Conservation (phyloP, 2,113 vertebrate species). For the Xyliphius kryptos region DNA sequence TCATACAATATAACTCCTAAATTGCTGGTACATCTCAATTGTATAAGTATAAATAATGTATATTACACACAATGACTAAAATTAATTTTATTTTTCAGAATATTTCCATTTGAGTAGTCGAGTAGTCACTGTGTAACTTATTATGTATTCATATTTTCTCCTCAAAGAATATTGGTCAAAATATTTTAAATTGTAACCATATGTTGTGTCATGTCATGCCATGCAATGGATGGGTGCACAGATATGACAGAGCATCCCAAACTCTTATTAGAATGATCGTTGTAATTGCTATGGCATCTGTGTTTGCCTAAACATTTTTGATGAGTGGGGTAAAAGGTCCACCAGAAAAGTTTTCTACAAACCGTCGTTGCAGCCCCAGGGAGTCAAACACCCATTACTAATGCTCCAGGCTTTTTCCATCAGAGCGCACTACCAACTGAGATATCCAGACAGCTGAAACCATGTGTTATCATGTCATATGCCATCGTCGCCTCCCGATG, state of each 20-base stretch:
- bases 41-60: not conserved
- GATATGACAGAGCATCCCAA: too few relatives aligned
- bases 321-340: conserved; percentile 23
- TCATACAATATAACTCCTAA: not conserved
- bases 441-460: too few relatives aligned
- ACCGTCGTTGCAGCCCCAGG: too few relatives aligned
- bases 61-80: too few relatives aligned
- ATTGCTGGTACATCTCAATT: not conserved
- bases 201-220: too few relatives aligned
- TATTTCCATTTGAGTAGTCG: not conserved
- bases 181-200: not conserved
- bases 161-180: not conserved
- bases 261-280: conserved; percentile 69
- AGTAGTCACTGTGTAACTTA: not conserved
- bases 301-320: conserved; percentile 62
- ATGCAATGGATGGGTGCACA: too few relatives aligned
- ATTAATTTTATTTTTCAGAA: not conserved
- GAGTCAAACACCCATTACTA: too few relatives aligned
- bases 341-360: too few relatives aligned
- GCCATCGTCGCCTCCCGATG: too few relatives aligned
- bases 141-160: not conserved
- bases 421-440: too few relatives aligned
- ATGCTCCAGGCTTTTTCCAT: too few relatives aligned
- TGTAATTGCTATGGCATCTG: conserved; percentile 52
- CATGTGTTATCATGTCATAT: too few relatives aligned